These are phyloP conservation scores for Menidia beryllina DNA, from an alignment of 2,113 vertebrate species.

Conservation along the genomic window DNA sequence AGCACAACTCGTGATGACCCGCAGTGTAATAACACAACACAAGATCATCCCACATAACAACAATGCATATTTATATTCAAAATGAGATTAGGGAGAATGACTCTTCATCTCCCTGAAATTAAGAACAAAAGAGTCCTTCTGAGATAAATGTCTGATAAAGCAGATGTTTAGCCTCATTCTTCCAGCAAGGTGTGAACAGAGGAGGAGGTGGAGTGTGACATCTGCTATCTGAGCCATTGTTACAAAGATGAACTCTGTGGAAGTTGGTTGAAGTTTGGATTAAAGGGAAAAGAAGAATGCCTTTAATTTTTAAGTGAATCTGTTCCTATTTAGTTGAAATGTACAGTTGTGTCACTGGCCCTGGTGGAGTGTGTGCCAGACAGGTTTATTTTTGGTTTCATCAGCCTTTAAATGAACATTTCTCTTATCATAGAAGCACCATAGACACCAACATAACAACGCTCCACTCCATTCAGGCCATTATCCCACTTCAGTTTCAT, in stretches of 20 bases:
- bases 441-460: background rate
- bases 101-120: background rate
- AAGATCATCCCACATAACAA: background rate
- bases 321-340: background rate
- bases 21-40: background rate
- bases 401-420: background rate
- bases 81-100: background rate
- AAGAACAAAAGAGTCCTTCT: background rate
- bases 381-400: background rate
- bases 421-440: background rate
- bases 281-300: background rate
- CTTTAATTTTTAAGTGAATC: background rate
- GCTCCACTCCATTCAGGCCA: background rate
- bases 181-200: background rate
- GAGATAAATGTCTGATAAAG: constrained; percentile 1
- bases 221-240: background rate
- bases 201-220: background rate
- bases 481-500: background rate
- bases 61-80: background rate
- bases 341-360: background rate
- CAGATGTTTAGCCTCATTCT: fast-evolving
- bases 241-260: background rate
- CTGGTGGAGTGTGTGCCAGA: background rate
- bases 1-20: background rate
- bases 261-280: background rate